A percentile compares a stretch with the other conserved stretches of the same genome.
Evolutionary conservation across 2,113 vertebrate genomes (phyloP).

Genomic region (Athene cunicularia): DNA sequence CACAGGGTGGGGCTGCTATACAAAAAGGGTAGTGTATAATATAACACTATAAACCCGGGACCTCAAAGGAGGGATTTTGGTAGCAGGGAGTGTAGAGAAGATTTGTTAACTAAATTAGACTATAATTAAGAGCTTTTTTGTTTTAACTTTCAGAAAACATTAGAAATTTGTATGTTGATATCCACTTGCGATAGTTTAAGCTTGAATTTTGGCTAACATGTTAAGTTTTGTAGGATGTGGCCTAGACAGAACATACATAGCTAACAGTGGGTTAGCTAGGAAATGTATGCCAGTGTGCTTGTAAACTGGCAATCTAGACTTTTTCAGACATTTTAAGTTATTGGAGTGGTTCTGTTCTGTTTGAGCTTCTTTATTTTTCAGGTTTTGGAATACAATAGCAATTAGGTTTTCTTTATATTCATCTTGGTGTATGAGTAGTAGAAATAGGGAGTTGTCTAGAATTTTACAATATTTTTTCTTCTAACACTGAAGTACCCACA

Average conservation of each 20-base stretch:
- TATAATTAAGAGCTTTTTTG: not conserved
- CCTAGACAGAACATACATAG: not conserved
- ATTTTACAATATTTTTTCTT: not conserved
- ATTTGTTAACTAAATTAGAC: not conserved
- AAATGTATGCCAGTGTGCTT: not conserved
- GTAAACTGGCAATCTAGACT: not conserved
- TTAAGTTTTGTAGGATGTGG: not conserved
- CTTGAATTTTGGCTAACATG: not conserved
- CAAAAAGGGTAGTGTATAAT: accelerated
- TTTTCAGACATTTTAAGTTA: not conserved
- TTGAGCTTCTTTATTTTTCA: not conserved
- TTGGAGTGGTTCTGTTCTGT: not conserved
- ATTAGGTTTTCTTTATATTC: not conserved
- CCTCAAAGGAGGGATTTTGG: too few relatives aligned
- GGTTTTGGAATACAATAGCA: not conserved
- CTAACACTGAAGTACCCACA: not conserved
- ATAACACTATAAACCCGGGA: accelerated
- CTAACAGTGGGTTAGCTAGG: not conserved
- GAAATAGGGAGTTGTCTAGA: not conserved
- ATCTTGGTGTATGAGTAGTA: not conserved
- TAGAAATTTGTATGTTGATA: too few relatives aligned
- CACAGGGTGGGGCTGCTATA: not conserved
- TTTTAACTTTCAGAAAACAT: not conserved
- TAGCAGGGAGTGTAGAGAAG: not conserved
- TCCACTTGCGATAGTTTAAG: not conserved